A percentile compares a stretch with the other conserved stretches of the same genome.
Evolutionary conservation across 2,797 vertebrate species (phyloP).

Genomic region (Falco concolor): DNA sequence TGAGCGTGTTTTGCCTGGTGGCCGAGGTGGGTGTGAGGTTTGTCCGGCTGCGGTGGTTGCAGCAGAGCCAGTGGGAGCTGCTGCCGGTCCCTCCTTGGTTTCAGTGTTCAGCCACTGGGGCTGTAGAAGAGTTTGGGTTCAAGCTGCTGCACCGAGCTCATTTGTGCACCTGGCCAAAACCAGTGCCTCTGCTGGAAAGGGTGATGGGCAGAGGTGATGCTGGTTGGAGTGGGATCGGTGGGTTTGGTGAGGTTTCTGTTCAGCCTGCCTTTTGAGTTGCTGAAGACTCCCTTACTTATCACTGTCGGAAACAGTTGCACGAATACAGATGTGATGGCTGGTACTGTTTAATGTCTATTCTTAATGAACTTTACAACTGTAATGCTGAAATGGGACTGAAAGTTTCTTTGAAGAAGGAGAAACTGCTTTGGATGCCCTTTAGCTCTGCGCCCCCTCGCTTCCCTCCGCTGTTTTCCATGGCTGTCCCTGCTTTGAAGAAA

Average conservation of each 20-base stretch:
- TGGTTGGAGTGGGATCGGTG: not conserved
- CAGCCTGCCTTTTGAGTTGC: not conserved
- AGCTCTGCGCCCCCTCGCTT: not conserved
- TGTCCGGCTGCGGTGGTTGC: not conserved
- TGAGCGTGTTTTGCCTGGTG: not conserved
- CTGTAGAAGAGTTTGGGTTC: fast-evolving
- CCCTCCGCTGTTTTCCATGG: not conserved
- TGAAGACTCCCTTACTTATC: not conserved
- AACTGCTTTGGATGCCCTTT: not conserved
- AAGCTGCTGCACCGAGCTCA: not conserved
- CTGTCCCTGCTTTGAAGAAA: not conserved
- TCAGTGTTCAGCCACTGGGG: too few relatives aligned
- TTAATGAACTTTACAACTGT: not conserved
- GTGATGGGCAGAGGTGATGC: not conserved
- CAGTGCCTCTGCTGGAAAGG: not conserved
- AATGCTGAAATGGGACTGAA: not conserved
- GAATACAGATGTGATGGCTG: not conserved
- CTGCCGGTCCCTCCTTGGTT: not conserved
- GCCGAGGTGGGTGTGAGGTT: not conserved
- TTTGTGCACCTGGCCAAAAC: not conserved
- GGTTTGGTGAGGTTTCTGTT: not conserved
- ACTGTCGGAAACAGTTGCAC: not conserved
- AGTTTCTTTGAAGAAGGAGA: not conserved
- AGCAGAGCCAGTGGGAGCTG: not conserved
- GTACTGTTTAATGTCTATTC: not conserved